phyloP scores from a whole-genome alignment of 2,888 invertebrate genomes.

The Melieria picta region DNA sequence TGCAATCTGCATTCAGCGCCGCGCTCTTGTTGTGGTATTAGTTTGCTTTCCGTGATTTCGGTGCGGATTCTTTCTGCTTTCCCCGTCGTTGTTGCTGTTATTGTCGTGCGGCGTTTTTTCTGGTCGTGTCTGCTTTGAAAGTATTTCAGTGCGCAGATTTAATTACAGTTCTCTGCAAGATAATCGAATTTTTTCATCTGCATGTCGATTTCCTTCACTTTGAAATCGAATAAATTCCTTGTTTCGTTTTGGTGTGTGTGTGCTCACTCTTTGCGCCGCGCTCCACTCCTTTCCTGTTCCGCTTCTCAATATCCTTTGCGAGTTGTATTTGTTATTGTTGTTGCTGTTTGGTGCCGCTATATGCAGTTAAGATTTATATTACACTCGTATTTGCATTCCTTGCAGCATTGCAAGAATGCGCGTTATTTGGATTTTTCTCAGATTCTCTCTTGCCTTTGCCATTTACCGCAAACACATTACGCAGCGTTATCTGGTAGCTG shows the following conservation, averaged over 20 bases:
- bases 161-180: constrained; percentile 63
- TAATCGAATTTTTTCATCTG: constrained; percentile 63
- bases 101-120: neutral
- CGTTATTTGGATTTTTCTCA: too few species aligned
- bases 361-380: constrained; percentile 13
- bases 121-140: constrained; percentile 32
- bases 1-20: constrained; percentile 51
- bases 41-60: constrained; percentile 50
- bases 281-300: too few species aligned
- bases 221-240: neutral
- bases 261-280: too few species aligned
- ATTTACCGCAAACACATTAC: too few species aligned
- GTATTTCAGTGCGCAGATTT: constrained; percentile 52
- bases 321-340: too few species aligned
- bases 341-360: too few species aligned
- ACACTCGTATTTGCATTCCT: neutral
- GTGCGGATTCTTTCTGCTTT: constrained; percentile 17
- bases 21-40: constrained; percentile 57
- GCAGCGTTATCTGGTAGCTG: too few species aligned
- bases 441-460: too few species aligned
- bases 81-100: neutral
- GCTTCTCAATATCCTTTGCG: too few species aligned
- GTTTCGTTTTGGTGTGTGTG: too few species aligned
- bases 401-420: neutral
- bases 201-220: constrained; percentile 56